Percentiles rank a stretch among this genome's conserved stretches.
These are phyloP conservation scores for Cotesia chilonis DNA, from an alignment of 1,140 invertebrate genomes.

Conservation along the genomic window DNA sequence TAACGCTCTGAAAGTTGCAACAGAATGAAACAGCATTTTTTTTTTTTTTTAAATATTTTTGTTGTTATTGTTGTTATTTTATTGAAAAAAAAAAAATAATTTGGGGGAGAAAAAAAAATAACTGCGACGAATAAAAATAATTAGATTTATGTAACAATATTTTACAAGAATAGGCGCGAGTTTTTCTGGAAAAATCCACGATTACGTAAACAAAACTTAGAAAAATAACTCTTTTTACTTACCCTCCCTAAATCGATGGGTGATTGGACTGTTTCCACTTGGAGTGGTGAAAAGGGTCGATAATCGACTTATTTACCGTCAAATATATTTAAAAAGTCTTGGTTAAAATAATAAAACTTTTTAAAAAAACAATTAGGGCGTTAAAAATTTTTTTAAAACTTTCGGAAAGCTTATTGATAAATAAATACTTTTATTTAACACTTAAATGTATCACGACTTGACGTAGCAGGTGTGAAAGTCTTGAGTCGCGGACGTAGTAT, in stretches of 20 bases:
- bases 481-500: too few relatives aligned
- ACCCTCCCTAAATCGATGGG: constrained; percentile 49
- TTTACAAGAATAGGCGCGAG: neutral
- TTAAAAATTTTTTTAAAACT: too few relatives aligned
- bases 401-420: too few relatives aligned
- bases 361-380: too few relatives aligned
- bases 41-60: too few relatives aligned
- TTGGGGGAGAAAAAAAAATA: neutral
- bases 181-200: constrained; percentile 19
- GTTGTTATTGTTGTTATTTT: neutral
- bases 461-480: too few relatives aligned
- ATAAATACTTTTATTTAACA: too few relatives aligned
- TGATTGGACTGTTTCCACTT: constrained; percentile 44
- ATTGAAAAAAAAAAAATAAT: neutral
- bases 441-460: too few relatives aligned
- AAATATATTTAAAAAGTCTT: too few relatives aligned
- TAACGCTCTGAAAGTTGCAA: neutral
- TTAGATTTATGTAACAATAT: neutral
- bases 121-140: neutral
- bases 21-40: constrained; percentile 3
- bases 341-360: too few relatives aligned
- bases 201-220: constrained; percentile 25
- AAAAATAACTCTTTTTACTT: constrained; percentile 29
- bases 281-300: constrained; percentile 20
- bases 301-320: neutral